Evolutionary conservation across 35 echinoderm and acorn worm genomes (phyloP), one percentile per base, ranked within the genome.

Genomic region (Ptychodera flava): DNA sequence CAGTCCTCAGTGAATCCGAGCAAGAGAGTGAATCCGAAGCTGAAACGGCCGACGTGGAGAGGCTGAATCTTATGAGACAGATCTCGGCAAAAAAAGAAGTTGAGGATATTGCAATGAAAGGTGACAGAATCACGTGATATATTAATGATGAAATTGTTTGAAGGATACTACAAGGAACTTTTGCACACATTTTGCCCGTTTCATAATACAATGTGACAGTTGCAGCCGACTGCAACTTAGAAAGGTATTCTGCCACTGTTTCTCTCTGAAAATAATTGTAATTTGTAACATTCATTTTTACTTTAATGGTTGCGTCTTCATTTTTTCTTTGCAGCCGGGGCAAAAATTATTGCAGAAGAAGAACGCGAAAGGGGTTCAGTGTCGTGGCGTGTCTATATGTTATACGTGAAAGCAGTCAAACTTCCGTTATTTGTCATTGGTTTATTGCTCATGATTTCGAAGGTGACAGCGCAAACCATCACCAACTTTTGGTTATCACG

Each of bases 401-500:
- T 36, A 32, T 94, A 94, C 29, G 33, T 37, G 29, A 33, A 78
- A 78, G 78, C 85, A 30, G 53, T 94, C 27, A 79, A 84, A 30
- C 90, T 79, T 31, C 34, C 35, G 16, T 1, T 90, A n/a, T 52
- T 76, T 33, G n/a, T 64, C 16, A 0, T 88, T 35, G 77, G 75
- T 78, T 35, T 94, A 1, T 0, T 32, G 33, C n/a, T 76, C 16
- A 76, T 85, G 1, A 16, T 85, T 0, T 1, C 83, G 22, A 84
- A 90, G 37, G 82, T 35, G 32, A 77, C 32, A 22, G 77, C 90
- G 0, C 32, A 75, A n/a, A 91, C 90, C 32, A 85, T 2, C 22
- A 94, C 84, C 31, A 88, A 88, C 34, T 90, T 90, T 81, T 94
- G 92, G 92, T 81, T 94, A 27, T 94, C 92, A 14, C 31, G 76